These are phyloP conservation scores for Venustoraphidia nigricollis DNA, from an alignment of 2,888 invertebrate species.

Conservation along the genomic window DNA sequence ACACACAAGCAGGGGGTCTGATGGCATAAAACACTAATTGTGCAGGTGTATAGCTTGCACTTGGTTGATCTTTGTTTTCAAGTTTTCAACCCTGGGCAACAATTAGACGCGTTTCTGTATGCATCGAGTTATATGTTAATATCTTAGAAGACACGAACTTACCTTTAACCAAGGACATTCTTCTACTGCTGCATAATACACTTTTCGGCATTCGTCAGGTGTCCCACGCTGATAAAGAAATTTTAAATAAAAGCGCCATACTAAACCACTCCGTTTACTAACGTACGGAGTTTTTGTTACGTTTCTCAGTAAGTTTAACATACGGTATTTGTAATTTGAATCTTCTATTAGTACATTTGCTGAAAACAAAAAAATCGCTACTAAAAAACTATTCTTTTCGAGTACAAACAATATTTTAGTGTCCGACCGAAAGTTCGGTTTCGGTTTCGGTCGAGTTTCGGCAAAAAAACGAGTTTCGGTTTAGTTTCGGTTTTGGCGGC, in stretches of 20 bases:
- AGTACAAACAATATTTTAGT: too few species aligned
- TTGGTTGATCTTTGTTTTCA: too few species aligned
- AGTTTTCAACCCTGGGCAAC: too few species aligned
- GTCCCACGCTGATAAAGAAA: slow-evolving; percentile 31
- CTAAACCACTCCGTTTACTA: slow-evolving; percentile 33
- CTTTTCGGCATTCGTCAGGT: slow-evolving; percentile 24
- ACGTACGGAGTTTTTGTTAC: slow-evolving; percentile 23
- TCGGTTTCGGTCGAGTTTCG: too few species aligned
- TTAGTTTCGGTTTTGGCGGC: too few species aligned
- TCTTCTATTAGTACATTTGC: slow-evolving; percentile 18
- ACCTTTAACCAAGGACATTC: slow-evolving; percentile 50
- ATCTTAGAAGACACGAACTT: slow-evolving; percentile 7
- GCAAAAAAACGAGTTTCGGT: too few species aligned
- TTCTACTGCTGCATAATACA: slow-evolving; percentile 39
- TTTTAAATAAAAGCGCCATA: slow-evolving; percentile 47
- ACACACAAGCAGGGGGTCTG: too few species aligned
- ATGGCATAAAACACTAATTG: too few species aligned
- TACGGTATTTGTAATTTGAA: slow-evolving; percentile 21
- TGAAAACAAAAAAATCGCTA: slow-evolving; percentile 12
- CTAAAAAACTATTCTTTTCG: background rate
- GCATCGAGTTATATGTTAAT: background rate
- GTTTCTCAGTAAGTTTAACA: slow-evolving; percentile 23
- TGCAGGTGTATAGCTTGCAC: too few species aligned
- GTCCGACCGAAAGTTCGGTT: too few species aligned
- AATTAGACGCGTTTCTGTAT: too few species aligned